Conservation (phyloP, 2,888 invertebrate genomes). For the Epinotia ramella region DNA sequence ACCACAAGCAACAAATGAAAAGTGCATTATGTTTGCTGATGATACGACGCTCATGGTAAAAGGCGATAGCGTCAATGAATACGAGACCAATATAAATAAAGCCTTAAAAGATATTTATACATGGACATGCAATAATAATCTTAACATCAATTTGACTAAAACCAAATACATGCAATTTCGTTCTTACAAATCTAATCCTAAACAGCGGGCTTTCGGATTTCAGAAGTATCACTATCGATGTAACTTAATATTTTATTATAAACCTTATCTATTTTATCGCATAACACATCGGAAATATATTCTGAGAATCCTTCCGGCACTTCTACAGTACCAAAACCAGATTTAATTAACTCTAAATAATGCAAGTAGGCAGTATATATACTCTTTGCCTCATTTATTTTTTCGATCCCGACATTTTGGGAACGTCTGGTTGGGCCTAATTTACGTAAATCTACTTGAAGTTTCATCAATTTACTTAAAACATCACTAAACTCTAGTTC, state of each 20-base stretch:
- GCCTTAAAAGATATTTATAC: too few species aligned
- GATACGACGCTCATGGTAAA: too few species aligned
- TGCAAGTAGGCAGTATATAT: background rate
- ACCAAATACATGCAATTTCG: too few species aligned
- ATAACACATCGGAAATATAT: background rate
- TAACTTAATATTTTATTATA: slow-evolving; percentile 11
- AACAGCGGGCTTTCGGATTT: too few species aligned
- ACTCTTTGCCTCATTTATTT: background rate
- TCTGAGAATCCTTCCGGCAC: background rate
- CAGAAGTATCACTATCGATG: background rate
- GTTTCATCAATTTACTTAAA: background rate
- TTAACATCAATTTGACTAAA: too few species aligned
- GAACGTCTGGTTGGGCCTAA: background rate
- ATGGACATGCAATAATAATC: too few species aligned
- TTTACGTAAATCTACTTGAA: slow-evolving; percentile 1
- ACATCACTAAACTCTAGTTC: background rate
- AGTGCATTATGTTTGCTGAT: too few species aligned
- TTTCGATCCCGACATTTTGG: background rate
- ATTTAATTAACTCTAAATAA: background rate
- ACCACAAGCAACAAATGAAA: too few species aligned
- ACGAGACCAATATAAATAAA: too few species aligned
- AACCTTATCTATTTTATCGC: slow-evolving; percentile 4
- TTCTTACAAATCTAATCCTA: too few species aligned
- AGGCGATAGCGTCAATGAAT: too few species aligned
- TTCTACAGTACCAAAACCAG: background rate